Evolutionary conservation across 1,140 invertebrate genomes (phyloP).

Genomic region (Pentalonia nigronervosa): DNA sequence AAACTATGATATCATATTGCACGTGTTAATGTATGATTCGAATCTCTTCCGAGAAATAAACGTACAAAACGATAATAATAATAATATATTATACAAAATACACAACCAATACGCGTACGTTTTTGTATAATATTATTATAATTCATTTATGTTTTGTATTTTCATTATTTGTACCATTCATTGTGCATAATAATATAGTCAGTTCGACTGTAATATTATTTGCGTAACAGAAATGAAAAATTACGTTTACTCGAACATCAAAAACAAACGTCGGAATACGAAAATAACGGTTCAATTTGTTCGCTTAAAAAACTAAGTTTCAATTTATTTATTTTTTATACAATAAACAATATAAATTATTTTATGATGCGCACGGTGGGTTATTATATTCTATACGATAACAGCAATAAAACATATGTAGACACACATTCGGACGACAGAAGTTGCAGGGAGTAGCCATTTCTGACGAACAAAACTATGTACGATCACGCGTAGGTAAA

Average conservation of each 20-base stretch:
- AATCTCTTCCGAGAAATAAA: neutral
- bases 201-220: neutral
- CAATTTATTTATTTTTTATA: neutral
- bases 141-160: conserved; percentile 29
- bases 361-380: neutral
- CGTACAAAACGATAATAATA: neutral
- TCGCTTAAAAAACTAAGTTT: neutral
- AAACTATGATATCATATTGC: neutral
- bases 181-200: neutral
- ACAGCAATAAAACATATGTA: neutral
- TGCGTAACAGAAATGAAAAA: neutral
- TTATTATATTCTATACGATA: neutral
- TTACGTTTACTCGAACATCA: neutral
- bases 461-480: neutral
- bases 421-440: neutral
- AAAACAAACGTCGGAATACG: neutral
- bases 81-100: neutral
- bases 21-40: neutral
- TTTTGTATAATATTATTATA: neutral
- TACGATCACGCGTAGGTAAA: too few species aligned
- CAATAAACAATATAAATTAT: neutral
- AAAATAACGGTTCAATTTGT: conserved; percentile 15
- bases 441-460: neutral
- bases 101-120: neutral
- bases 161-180: neutral